A percentile compares a stretch with the other conserved stretches of the same genome.
phyloP scores from a whole-genome alignment of 2,888 invertebrate genomes.

The Lycocerus yunnanus region DNA sequence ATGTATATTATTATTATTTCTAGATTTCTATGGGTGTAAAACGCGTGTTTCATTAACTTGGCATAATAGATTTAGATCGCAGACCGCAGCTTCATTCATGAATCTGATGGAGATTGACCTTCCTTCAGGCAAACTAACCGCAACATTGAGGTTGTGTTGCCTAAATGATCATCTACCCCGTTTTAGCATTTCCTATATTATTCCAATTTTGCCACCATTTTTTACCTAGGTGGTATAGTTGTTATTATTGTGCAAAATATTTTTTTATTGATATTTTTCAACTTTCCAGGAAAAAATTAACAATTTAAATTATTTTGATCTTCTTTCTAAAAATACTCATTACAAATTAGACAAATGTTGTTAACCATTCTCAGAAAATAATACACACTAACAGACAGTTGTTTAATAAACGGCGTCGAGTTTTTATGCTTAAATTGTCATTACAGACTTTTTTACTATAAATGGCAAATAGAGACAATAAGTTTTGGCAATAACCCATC shows the following conservation, averaged over 20 bases:
- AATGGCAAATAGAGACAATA: background rate
- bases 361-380: background rate
- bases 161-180: slow-evolving; percentile 25
- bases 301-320: background rate
- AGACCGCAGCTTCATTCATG: slow-evolving; percentile 32
- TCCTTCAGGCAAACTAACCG: slow-evolving; percentile 29
- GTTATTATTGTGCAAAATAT: no score
- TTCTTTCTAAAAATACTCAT: background rate
- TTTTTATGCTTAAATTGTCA: background rate
- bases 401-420: background rate
- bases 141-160: slow-evolving; percentile 27
- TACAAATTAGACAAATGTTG: background rate
- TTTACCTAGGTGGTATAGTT: background rate
- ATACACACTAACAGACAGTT: background rate
- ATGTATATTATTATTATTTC: background rate
- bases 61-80: slow-evolving; percentile 28
- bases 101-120: slow-evolving; percentile 25
- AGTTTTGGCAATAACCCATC: background rate
- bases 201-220: background rate
- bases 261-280: background rate
- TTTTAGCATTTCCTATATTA: background rate
- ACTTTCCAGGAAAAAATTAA: slow-evolving; percentile 2
- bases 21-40: slow-evolving; percentile 14
- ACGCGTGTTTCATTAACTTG: slow-evolving; percentile 16
- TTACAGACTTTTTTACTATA: background rate